phyloP scores from a whole-genome alignment of 2,797 vertebrate genomes.

The Numenius phaeopus region DNA sequence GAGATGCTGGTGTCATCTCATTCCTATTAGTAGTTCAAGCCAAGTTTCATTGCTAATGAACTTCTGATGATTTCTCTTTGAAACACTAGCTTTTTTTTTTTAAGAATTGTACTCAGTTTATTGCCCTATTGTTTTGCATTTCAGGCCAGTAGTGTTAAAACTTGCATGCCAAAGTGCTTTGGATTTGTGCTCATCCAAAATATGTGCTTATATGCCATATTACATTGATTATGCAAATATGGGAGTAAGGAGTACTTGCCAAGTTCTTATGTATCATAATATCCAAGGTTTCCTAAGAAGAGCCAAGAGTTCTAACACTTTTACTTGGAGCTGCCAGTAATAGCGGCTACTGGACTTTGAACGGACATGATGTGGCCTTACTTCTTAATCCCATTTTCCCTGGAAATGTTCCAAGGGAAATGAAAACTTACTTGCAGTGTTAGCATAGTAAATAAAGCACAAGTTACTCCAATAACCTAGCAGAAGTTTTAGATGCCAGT shows the following conservation, averaged over 20 bases:
- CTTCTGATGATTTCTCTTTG: neutral
- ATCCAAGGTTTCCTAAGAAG: neutral
- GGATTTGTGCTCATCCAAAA: neutral
- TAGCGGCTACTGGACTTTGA: neutral
- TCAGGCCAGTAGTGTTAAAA: neutral
- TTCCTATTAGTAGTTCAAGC: neutral
- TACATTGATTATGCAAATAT: neutral
- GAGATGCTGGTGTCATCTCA: neutral
- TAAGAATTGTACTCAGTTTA: neutral
- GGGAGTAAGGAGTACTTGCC: neutral
- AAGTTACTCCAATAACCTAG: neutral
- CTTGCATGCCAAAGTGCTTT: neutral
- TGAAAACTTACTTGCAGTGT: slow-evolving; percentile 8
- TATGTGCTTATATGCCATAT: neutral
- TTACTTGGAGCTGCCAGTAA: neutral
- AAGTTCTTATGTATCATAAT: neutral
- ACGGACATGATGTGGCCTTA: neutral
- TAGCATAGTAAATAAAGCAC: slow-evolving; percentile 40
- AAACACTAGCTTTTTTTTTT: neutral
- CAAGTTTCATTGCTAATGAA: neutral
- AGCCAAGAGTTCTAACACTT: neutral
- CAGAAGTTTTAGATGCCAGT: neutral
- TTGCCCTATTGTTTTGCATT: neutral
- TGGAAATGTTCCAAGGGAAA: slow-evolving; percentile 44
- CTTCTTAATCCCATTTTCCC: slow-evolving; percentile 30